Evolutionary conservation across 2,113 vertebrate species (phyloP), one percentile per base, ranked within the genome.

Genomic region (human): DNA sequence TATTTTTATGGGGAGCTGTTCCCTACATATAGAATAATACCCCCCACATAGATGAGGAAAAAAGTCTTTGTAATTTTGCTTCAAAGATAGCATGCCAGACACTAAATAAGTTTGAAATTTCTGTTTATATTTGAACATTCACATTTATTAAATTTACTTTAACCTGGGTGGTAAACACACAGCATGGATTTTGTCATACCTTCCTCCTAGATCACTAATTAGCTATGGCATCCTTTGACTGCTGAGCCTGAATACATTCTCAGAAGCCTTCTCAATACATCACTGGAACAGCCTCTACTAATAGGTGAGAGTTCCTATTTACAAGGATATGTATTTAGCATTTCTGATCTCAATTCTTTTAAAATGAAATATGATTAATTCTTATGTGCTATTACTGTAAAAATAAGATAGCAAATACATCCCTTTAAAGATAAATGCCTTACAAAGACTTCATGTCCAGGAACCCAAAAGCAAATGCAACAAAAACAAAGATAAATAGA

Each of bases 1-100:
- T 86, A 14, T 66, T 70, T 45, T 52, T 73, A 73, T 8, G 70
- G 52, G 89, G 4, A 97, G 52, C 25, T 59, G 23, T 75, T 95
- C 40, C 82, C 35, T 89, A 48, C 13, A 64, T 79, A 75, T n/a
- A 68, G 12, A 75, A 48, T 75, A 87, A 86, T 6, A 78, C 0
- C 23, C 61, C 72, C 86, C 64, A 92, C n/a, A 86, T 55, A 43
- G 17, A 40, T 61, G n/a, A 82, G 9, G 64, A 20, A 55, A 55
- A 50, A 96, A 23, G 75, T 64, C 82, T 95, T 79, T 95, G 45
- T 38, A 52, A 75, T 97, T 94, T 87, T 93, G 32, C 32, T 89
- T 97, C 70, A 93, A 91, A 89, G 40, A 48, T 3, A n/a, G 32
- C 50, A 78, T 23, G 10, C 3, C 38, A 66, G 78, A 38, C 30